Conservation (phyloP, 2,797 vertebrate species). For the Brotula barbata region DNA sequence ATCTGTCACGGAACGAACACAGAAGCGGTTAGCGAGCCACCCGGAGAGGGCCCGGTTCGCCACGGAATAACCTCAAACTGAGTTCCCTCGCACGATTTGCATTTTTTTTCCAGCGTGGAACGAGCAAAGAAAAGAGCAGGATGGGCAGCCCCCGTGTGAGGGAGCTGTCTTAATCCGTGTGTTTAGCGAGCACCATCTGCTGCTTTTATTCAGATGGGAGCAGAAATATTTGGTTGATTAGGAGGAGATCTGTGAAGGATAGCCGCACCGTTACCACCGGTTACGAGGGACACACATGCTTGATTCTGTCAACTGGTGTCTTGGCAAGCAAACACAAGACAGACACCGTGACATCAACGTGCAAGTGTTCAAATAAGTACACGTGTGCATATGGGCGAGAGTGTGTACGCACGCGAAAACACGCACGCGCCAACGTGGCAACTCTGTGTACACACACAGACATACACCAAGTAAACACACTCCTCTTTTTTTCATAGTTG, state of each 20-base stretch:
- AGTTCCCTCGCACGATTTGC: constrained; percentile 37
- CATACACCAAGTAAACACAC: no score
- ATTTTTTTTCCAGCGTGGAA: constrained; percentile 32
- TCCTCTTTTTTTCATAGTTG: no score
- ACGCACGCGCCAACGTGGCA: no score
- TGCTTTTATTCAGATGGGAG: constrained; percentile 67
- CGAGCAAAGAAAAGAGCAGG: constrained; percentile 65
- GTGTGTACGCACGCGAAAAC: no score
- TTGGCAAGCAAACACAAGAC: constrained; percentile 33
- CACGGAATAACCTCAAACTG: constrained; percentile 33
- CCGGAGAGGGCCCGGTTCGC: constrained; percentile 11
- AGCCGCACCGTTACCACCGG: constrained; percentile 47
- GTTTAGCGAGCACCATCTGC: constrained; percentile 74
- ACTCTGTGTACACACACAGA: no score
- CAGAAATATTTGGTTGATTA: constrained; percentile 74
- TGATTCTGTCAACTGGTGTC: constrained; percentile 49
- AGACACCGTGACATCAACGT: constrained; percentile 12
- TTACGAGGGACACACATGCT: constrained; percentile 52
- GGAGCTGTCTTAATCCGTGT: constrained; percentile 67
- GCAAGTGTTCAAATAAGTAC: not conserved
- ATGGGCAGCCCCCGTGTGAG: constrained; percentile 63
- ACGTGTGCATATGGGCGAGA: constrained; percentile 5
- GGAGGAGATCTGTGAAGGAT: constrained; percentile 61
- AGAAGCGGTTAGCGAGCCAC: constrained; percentile 11
- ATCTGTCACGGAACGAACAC: constrained; percentile 1